Base-by-base conservation (phyloP, 1,140 invertebrate genomes). In the Neotoxoptera formosana region DNA sequence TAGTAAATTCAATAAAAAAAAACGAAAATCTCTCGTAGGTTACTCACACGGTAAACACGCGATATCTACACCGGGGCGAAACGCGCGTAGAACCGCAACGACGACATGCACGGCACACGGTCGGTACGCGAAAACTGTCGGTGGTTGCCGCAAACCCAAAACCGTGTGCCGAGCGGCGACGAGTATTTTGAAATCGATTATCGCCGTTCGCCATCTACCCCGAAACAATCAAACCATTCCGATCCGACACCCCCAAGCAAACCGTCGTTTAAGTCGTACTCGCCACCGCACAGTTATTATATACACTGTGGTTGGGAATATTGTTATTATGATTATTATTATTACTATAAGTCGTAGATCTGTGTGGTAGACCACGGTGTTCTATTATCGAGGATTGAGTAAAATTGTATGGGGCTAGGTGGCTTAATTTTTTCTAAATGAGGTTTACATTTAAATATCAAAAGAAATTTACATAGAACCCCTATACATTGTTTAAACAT, bases 121-220 rank as follows among this genome's bases (percentile, higher is more conserved):
- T 51, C 76, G 91, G 47, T 81, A 53, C 91, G 67, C 81, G 91
- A 45, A 86, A 86, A 93, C 91, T 93, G 91, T 56, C 48, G 48
- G 23, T 30, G 17, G 76, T 84, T 84, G 9, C 23, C 7, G 3
- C 67, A 84, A 91, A n/a, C 48, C 30, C 1, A 86, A 84, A 93
- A 86, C 91, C 9, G n/a, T 41, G 81, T 25, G 36, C 9, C 56
- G 25, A 34, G 34, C 47, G 76, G n/a, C 23, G 36, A 45, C 48
- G 81, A 45, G 48, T 11, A 45, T 86, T 93, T 93, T 36, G 34
- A 45, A 86, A 93, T 93, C 91, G 91, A 93, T 93, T 45, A 93
- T 93, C 48, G 7, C 11, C 48, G 48, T 36, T 56, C 91, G 91
- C 91, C 91, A 93, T 93, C 91, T 93, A 93, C 45, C 91, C 48